These are phyloP conservation scores for Emydocephalus ijimae DNA, from an alignment of 2,113 vertebrate genomes.

Conservation along the genomic window DNA sequence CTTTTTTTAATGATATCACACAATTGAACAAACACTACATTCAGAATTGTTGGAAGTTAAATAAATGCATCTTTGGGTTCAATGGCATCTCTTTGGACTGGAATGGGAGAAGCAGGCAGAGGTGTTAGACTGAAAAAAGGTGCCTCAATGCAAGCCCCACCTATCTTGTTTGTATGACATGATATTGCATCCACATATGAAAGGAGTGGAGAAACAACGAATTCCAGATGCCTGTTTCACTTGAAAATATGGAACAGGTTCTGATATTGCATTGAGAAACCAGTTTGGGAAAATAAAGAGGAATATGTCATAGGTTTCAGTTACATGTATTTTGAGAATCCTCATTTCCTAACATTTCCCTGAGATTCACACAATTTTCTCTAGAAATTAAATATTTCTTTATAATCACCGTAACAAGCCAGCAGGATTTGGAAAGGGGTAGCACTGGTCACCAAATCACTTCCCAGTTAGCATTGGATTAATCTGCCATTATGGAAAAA, in stretches of 20 bases:
- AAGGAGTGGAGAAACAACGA: neutral
- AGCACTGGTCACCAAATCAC: neutral
- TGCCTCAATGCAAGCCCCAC: neutral
- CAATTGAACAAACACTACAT: neutral
- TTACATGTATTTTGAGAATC: neutral
- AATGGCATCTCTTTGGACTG: neutral
- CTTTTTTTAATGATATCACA: neutral
- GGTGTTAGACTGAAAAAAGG: neutral
- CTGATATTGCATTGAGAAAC: neutral
- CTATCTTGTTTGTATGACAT: neutral
- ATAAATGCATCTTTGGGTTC: neutral
- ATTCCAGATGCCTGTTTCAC: neutral
- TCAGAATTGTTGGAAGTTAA: neutral
- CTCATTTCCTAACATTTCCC: neutral
- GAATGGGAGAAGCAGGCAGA: neutral
- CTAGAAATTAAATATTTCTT: neutral
- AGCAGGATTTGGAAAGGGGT: neutral
- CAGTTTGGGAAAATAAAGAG: neutral
- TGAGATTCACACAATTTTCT: neutral
- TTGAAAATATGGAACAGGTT: neutral
- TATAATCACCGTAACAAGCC: neutral
- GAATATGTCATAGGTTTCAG: neutral
- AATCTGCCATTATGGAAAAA: neutral
- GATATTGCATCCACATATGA: neutral
- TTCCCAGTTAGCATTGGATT: neutral